Base-by-base conservation (phyloP, 2,113 vertebrate species). In the Sturnira hondurensis region DNA sequence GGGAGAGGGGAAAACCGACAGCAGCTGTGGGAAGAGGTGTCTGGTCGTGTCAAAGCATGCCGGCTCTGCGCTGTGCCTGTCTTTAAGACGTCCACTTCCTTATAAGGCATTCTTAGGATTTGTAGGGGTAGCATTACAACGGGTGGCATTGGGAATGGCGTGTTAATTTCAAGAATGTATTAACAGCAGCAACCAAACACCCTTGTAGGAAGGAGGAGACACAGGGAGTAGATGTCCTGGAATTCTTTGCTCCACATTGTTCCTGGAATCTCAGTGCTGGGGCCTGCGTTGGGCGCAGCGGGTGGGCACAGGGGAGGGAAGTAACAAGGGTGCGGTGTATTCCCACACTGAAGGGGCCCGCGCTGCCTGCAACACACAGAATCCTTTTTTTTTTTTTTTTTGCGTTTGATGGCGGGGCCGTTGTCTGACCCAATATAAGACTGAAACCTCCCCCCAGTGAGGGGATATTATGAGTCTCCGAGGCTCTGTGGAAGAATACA, bases 11-110 rank as follows among this genome's bases (percentile, higher is more conserved):
- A 8, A 67, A 70, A 26, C 54, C 82, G 61, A 38, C 58, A 78
- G 80, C 36, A 43, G 74, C 24, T 3, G 0, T 5, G 56, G 50
- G 83, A 47, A 87, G 87, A 84, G 85, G 36, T 71, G 73, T 43
- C 70, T 5, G 3, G 28, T 83, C 87, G 0, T 31, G 89, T 91
- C 24, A 2, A 1, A 86, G 78, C 96, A 41, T 8, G 89, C 80
- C 68, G 5, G 26, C 83, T 43, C 0, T 63, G 83, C 61, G 41
- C 28, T 58, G 4, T n/a, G 77, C 26, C 11, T 45, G 58, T 71
- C 93, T 52, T 4, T 58, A 88, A 96, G 78, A 71, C 33, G 33
- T n/a, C 56, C 26, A 15, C 41, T 93, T 94, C 85, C 82, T 95
- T 47, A 65, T 77, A 41, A 91, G 82, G 86, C 41, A 45, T 52